phyloP scores from a whole-genome alignment of 2,888 invertebrate species.

The Brachyopa scutellaris region DNA sequence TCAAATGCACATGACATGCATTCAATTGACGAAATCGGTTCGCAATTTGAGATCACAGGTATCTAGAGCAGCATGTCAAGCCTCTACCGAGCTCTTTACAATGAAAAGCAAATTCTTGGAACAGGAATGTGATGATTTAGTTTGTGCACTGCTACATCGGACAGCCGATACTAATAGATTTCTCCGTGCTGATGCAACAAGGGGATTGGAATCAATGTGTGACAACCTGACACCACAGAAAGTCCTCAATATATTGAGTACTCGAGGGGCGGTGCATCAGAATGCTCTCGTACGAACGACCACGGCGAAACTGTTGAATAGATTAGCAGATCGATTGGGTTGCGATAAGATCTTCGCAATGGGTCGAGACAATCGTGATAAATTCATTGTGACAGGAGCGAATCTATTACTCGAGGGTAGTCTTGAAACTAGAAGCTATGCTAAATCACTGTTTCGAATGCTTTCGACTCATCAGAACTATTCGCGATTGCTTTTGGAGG shows the following conservation, averaged over 20 bases:
- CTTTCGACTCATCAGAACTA: slow-evolving; percentile 90
- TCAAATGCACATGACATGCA: slow-evolving; percentile 87
- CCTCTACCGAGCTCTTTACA: slow-evolving; percentile 90
- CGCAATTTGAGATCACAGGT: slow-evolving; percentile 96
- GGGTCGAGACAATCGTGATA: slow-evolving; percentile 89
- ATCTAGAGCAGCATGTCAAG: slow-evolving; percentile 92
- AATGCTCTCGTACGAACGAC: slow-evolving; percentile 94
- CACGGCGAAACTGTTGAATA: slow-evolving; percentile 89
- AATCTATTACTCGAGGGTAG: slow-evolving; percentile 93
- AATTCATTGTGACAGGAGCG: slow-evolving; percentile 90
- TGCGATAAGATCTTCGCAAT: slow-evolving; percentile 88
- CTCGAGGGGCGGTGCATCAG: slow-evolving; percentile 90
- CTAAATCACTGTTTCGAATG: slow-evolving; percentile 89
- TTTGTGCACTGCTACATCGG: slow-evolving; percentile 90
- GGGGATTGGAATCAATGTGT: slow-evolving; percentile 91
- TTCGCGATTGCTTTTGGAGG: slow-evolving; percentile 88
- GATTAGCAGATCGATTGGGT: slow-evolving; percentile 88
- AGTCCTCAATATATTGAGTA: slow-evolving; percentile 86
- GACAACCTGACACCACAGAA: slow-evolving; percentile 88
- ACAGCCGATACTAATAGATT: slow-evolving; percentile 97
- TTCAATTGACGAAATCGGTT: slow-evolving; percentile 89
- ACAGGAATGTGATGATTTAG: slow-evolving; percentile 93
- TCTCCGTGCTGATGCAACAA: slow-evolving; percentile 91
- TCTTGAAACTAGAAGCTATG: slow-evolving; percentile 91
- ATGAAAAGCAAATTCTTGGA: slow-evolving; percentile 84